A percentile compares a stretch with the other conserved stretches of the same genome.
phyloP scores from a whole-genome alignment of 2,888 invertebrate genomes.

The Trichopria drosophilae region DNA sequence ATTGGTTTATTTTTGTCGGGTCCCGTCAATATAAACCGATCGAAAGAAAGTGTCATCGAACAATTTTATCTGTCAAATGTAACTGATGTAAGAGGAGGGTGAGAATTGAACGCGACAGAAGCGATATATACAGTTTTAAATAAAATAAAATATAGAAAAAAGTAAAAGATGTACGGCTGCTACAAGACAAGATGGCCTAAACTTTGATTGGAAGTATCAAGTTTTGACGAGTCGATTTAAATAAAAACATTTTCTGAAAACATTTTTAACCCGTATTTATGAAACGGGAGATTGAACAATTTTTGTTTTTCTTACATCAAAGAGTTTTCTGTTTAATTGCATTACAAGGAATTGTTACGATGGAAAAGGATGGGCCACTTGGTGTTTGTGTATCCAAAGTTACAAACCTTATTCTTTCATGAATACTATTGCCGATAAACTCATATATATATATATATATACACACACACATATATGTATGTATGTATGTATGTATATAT shows the following conservation, averaged over 20 bases:
- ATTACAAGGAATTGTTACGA: no score
- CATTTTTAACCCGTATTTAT: neutral
- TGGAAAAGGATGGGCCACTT: no score
- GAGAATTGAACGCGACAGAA: slow-evolving; percentile 35
- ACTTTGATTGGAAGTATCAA: neutral
- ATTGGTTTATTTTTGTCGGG: no score
- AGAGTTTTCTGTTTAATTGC: no score
- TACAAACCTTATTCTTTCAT: slow-evolving; percentile 46
- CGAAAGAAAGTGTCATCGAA: no score
- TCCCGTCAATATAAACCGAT: no score
- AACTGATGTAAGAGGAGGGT: slow-evolving; percentile 8
- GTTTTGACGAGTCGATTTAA: neutral
- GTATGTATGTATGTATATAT: no score
- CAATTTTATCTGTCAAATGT: no score
- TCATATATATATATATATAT: slow-evolving; percentile 47
- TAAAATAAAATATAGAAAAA: slow-evolving; percentile 36
- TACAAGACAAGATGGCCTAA: slow-evolving; percentile 42
- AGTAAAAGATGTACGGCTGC: slow-evolving; percentile 39
- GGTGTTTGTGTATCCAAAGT: no score
- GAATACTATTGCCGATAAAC: slow-evolving; percentile 54
- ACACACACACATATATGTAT: no score
- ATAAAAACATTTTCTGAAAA: neutral
- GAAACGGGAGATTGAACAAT: no score
- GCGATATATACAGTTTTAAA: slow-evolving; percentile 46
- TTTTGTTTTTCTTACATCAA: no score